Conservation (phyloP, 2,888 invertebrate genomes). For the Dusona sp. region DNA sequence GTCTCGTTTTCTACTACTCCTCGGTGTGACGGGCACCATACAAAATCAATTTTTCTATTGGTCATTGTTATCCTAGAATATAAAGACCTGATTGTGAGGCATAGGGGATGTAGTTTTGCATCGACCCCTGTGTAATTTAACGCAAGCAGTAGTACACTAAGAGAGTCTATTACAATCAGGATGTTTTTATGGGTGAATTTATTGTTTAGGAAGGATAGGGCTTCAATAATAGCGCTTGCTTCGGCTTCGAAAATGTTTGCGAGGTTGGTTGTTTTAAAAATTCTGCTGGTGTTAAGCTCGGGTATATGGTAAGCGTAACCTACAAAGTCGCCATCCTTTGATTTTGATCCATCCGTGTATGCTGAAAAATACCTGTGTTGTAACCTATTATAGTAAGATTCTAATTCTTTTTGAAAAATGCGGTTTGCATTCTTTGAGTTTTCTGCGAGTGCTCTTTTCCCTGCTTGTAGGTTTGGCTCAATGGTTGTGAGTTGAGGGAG, state of each 20-base stretch:
- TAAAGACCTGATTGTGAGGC: neutral
- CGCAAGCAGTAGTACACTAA: neutral
- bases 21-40: constrained; percentile 2
- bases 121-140: neutral
- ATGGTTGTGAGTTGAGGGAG: neutral
- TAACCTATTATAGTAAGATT: neutral
- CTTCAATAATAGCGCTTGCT: neutral
- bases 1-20: neutral
- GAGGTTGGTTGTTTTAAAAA: neutral
- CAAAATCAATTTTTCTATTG: neutral
- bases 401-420: neutral
- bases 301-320: neutral
- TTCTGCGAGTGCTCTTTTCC: neutral
- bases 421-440: neutral
- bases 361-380: neutral
- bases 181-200: neutral
- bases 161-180: neutral
- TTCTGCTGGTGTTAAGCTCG: neutral
- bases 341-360: neutral
- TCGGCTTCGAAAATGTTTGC: constrained; percentile 2
- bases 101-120: neutral
- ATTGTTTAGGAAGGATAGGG: neutral
- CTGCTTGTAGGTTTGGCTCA: neutral
- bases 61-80: neutral
- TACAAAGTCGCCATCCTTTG: neutral